phyloP scores from a whole-genome alignment of 2,113 vertebrate genomes.

The Sminthopsis crassicaudata region DNA sequence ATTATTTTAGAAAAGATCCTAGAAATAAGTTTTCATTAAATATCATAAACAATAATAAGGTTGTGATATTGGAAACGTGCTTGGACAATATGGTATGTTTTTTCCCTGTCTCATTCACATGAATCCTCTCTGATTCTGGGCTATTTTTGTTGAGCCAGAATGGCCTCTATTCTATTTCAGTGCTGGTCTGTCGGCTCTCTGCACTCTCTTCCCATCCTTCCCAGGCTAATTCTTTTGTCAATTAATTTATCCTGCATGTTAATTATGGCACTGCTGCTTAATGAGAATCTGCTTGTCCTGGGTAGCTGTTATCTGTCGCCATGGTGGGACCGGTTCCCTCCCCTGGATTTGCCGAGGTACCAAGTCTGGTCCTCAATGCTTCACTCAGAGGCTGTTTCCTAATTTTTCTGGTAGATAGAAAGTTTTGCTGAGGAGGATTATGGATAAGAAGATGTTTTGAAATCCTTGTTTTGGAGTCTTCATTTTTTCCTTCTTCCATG shows the following conservation, averaged over 20 bases:
- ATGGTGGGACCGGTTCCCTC: background rate
- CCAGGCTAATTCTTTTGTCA: background rate
- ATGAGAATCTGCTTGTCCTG: slow-evolving; percentile 9
- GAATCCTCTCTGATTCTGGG: background rate
- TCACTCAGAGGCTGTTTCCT: background rate
- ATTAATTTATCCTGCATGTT: background rate
- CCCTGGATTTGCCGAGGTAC: background rate
- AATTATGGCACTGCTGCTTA: slow-evolving; percentile 10
- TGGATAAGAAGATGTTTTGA: background rate
- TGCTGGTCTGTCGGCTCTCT: background rate
- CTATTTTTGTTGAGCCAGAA: background rate
- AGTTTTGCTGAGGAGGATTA: background rate
- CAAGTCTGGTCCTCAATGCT: background rate
- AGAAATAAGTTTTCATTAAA: background rate
- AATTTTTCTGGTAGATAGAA: background rate
- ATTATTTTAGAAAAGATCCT: background rate
- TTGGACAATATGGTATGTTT: background rate
- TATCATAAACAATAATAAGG: background rate
- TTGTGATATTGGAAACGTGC: background rate
- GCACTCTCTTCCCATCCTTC: background rate
- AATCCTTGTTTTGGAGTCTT: background rate
- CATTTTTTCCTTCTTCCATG: background rate
- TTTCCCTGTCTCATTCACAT: background rate
- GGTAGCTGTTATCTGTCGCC: background rate
- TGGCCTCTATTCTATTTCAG: background rate